phyloP scores from a whole-genome alignment of 2,888 invertebrate genomes.

The Dusona sp. region DNA sequence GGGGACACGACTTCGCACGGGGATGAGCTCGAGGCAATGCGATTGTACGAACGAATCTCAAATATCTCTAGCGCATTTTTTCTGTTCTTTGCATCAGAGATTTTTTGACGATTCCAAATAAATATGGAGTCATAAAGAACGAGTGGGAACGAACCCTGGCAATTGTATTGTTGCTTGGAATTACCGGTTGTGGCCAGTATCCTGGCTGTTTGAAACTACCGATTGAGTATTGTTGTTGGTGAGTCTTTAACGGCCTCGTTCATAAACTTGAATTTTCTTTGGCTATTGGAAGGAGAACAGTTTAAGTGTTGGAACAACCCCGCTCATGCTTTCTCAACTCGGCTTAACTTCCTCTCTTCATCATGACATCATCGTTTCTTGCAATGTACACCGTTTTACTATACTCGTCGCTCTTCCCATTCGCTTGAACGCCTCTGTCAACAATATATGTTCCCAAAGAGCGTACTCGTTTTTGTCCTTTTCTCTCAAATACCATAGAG shows the following conservation, averaged over 20 bases:
- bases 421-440: slow-evolving; percentile 12
- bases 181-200: not conserved
- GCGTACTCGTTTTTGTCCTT: slow-evolving; percentile 13
- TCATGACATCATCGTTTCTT: slow-evolving; percentile 3
- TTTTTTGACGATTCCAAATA: not conserved
- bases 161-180: not conserved
- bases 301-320: not conserved
- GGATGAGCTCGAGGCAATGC: slow-evolving; percentile 8
- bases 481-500: slow-evolving; percentile 1
- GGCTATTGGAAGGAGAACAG: not conserved
- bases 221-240: not conserved
- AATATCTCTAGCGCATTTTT: not conserved
- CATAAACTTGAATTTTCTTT: not conserved
- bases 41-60: slow-evolving; percentile 2
- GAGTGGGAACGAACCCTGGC: not conserved
- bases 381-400: not conserved
- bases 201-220: not conserved
- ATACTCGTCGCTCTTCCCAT: not conserved
- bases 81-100: not conserved
- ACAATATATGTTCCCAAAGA: not conserved
- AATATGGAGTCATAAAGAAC: not conserved
- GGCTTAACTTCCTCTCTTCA: not conserved
- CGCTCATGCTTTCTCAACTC: not conserved
- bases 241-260: not conserved
- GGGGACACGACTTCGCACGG: not conserved